These are phyloP conservation scores for Cataglyphis altisquamis DNA, from an alignment of 2,888 invertebrate species.

Conservation along the genomic window DNA sequence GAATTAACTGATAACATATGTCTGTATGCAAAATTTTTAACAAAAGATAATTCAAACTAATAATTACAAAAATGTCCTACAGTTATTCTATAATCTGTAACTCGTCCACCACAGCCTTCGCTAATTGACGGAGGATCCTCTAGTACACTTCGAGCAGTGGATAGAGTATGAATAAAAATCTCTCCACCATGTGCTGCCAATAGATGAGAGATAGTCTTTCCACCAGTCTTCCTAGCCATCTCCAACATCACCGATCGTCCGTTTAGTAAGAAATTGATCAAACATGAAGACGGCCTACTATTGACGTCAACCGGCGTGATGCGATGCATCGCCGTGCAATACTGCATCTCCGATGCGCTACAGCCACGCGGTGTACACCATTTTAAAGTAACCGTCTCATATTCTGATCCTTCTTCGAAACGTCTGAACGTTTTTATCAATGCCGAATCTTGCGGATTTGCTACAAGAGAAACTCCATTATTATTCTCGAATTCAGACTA, in stretches of 20 bases:
- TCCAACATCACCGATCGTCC: slow-evolving; percentile 97
- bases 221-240: slow-evolving; percentile 94
- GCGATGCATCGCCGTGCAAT: slow-evolving; percentile 94
- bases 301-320: slow-evolving; percentile 99
- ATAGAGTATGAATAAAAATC: slow-evolving; percentile 97
- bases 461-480: slow-evolving; percentile 68
- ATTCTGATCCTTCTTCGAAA: slow-evolving; percentile 90
- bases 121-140: slow-evolving; percentile 98
- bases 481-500: slow-evolving; percentile 15
- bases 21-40: slow-evolving; percentile 15
- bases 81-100: slow-evolving; percentile 95
- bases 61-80: slow-evolving; percentile 77
- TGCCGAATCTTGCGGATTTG: slow-evolving; percentile 89
- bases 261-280: slow-evolving; percentile 98
- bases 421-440: slow-evolving; percentile 89
- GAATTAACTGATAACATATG: slow-evolving; percentile 35
- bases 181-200: slow-evolving; percentile 98
- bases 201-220: slow-evolving; percentile 96
- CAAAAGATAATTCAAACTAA: not conserved
- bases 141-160: slow-evolving; percentile 93
- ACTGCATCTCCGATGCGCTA: slow-evolving; percentile 93
- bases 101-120: slow-evolving; percentile 97
- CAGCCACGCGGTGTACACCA: slow-evolving; percentile 99
- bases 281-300: slow-evolving; percentile 97
- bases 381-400: slow-evolving; percentile 95